These are phyloP conservation scores for Craterocephalus amniculus DNA, from an alignment of 2,797 vertebrate species.

Conservation along the genomic window DNA sequence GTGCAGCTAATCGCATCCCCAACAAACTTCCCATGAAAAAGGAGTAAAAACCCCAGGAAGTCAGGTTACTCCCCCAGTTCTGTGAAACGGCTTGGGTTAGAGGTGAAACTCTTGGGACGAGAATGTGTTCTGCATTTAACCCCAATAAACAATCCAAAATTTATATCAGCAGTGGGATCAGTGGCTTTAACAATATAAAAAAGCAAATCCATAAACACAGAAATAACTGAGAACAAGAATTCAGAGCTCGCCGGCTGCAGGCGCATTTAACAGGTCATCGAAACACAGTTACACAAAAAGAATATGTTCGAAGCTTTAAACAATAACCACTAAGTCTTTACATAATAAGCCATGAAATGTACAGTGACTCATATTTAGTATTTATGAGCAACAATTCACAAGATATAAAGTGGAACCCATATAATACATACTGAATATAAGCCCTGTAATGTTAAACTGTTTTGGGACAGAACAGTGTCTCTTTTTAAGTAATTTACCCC, in stretches of 20 bases:
- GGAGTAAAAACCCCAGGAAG: slow-evolving; percentile 30
- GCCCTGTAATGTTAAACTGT: slow-evolving; percentile 24
- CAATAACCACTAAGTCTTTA: neutral
- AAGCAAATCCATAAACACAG: slow-evolving; percentile 10
- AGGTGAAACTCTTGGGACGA: slow-evolving; percentile 13
- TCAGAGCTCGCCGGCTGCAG: slow-evolving; percentile 9
- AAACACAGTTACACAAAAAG: neutral
- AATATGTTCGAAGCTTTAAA: neutral
- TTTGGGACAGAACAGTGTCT: neutral
- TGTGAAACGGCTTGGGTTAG: slow-evolving; percentile 30
- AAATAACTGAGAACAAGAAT: neutral
- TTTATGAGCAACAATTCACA: neutral
- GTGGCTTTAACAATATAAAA: slow-evolving; percentile 15
- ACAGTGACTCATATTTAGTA: neutral
- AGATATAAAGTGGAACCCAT: neutral
- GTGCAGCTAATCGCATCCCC: slow-evolving; percentile 33
- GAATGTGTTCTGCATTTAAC: slow-evolving; percentile 13
- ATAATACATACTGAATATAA: neutral
- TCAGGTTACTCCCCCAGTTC: slow-evolving; percentile 18
- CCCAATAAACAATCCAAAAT: slow-evolving; percentile 28
- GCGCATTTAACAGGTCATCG: neutral
- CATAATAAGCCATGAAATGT: neutral
- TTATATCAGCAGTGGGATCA: slow-evolving; percentile 19
- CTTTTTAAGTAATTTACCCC: too few relatives aligned
- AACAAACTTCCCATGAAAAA: slow-evolving; percentile 58